Percentiles rank a stretch among this genome's conserved stretches.
These are phyloP conservation scores for Streblospio benedicti DNA, from an alignment of 1,140 invertebrate genomes.

Conservation along the genomic window DNA sequence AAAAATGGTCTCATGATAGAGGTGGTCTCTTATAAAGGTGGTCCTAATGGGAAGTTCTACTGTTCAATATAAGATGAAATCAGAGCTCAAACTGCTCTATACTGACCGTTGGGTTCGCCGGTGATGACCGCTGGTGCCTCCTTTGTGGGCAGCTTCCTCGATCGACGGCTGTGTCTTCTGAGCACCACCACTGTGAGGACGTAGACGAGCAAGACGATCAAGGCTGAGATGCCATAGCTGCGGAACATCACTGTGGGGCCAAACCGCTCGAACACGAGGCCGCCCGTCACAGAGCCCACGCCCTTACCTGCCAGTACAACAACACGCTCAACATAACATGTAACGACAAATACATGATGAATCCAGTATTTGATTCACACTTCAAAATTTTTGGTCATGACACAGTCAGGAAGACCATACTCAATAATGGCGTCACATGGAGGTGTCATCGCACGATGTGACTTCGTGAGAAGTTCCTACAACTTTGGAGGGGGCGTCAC, in stretches of 20 bases:
- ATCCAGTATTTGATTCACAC: not conserved
- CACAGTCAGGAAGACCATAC: not conserved
- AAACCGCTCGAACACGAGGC: constrained; percentile 7
- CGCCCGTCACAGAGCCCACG: constrained; percentile 1
- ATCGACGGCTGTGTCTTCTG: too few species aligned
- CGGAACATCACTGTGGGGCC: constrained; percentile 4
- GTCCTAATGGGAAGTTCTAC: too few species aligned
- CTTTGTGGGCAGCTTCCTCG: too few species aligned
- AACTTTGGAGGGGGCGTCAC: too few species aligned
- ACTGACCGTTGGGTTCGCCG: too few species aligned
- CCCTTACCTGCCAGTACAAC: constrained; percentile 14
- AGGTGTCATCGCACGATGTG: not conserved
- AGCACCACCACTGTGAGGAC: not conserved
- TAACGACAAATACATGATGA: not conserved
- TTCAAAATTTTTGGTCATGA: not conserved
- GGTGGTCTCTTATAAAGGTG: too few species aligned
- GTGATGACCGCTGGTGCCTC: too few species aligned
- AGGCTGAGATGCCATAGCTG: constrained; percentile 7
- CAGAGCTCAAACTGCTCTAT: too few species aligned
- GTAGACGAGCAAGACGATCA: not conserved
- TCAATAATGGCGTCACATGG: not conserved
- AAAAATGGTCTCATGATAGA: too few species aligned
- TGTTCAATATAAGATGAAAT: too few species aligned
- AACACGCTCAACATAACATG: not conserved
- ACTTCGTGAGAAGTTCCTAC: not conserved